These are phyloP conservation scores for Rotaria macrura DNA, from an alignment of 2,888 invertebrate species.

Conservation along the genomic window DNA sequence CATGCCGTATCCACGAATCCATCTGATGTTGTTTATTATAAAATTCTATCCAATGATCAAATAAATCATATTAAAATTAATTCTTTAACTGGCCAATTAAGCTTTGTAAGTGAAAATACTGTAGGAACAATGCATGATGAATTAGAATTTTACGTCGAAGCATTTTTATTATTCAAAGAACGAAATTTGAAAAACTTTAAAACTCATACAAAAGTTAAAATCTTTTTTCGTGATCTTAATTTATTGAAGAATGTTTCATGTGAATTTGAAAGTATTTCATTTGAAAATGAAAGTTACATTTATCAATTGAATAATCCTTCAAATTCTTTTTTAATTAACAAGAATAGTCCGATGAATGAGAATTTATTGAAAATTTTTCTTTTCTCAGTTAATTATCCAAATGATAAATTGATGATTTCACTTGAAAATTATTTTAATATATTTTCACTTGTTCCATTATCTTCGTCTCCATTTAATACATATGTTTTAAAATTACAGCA, in stretches of 20 bases:
- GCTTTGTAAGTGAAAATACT: background rate
- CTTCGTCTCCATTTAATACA: too few relatives aligned
- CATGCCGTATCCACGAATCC: background rate
- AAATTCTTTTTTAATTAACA: background rate
- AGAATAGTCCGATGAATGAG: background rate
- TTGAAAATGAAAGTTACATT: too few relatives aligned
- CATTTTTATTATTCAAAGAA: background rate
- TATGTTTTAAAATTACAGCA: too few relatives aligned
- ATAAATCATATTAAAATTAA: background rate
- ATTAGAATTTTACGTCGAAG: background rate
- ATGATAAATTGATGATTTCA: background rate
- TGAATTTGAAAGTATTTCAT: background rate
- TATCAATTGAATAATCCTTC: background rate
- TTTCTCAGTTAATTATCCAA: background rate
- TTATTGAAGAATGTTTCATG: too few relatives aligned
- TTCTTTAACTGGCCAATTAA: background rate
- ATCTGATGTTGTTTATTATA: background rate
- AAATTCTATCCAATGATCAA: background rate
- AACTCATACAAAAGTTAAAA: too few relatives aligned
- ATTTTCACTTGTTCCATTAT: background rate
- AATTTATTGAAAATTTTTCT: background rate
- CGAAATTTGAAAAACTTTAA: background rate
- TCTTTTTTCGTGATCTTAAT: too few relatives aligned
- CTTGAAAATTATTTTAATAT: background rate
- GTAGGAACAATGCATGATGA: background rate